Conservation (phyloP, 1,140 invertebrate species). For the Hypothenemus hampei region DNA sequence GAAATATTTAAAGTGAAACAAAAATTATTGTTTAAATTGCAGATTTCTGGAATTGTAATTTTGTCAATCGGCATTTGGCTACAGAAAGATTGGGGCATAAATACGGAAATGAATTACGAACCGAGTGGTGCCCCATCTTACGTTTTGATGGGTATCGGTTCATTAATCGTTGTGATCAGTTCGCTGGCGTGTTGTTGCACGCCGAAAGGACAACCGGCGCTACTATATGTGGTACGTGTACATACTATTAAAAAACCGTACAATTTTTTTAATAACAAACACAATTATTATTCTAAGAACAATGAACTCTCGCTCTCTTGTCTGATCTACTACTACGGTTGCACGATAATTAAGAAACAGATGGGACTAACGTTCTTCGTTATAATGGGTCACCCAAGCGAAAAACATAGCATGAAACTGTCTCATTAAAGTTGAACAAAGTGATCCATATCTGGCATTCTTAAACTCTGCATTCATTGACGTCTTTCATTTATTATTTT, state of each 20-base stretch:
- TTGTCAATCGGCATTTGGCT: conserved; percentile 65
- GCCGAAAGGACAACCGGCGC: conserved; percentile 68
- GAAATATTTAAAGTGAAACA: background rate
- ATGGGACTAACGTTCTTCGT: conserved; percentile 9
- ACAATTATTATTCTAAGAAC: conserved; percentile 8
- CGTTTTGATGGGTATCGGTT: conserved; percentile 68
- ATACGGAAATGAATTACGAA: conserved; percentile 68
- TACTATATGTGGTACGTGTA: conserved; percentile 68
- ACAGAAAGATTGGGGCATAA: conserved; percentile 68
- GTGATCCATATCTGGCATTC: background rate
- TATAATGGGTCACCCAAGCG: conserved; percentile 15
- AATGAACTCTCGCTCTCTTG: conserved; percentile 10
- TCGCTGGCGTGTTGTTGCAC: conserved; percentile 79
- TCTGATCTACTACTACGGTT: background rate
- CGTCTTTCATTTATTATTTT: background rate
- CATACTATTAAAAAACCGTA: conserved; percentile 3
- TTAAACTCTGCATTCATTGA: background rate
- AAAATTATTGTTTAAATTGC: background rate
- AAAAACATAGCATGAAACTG: no score
- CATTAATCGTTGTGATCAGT: conserved; percentile 64
- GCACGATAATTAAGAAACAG: conserved; percentile 6
- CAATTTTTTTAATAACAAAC: background rate
- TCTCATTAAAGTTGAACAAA: background rate
- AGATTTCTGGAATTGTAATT: conserved; percentile 39
- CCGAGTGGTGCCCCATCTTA: conserved; percentile 66